Conservation (phyloP, 2,113 vertebrate genomes). For the Octodon degus region DNA sequence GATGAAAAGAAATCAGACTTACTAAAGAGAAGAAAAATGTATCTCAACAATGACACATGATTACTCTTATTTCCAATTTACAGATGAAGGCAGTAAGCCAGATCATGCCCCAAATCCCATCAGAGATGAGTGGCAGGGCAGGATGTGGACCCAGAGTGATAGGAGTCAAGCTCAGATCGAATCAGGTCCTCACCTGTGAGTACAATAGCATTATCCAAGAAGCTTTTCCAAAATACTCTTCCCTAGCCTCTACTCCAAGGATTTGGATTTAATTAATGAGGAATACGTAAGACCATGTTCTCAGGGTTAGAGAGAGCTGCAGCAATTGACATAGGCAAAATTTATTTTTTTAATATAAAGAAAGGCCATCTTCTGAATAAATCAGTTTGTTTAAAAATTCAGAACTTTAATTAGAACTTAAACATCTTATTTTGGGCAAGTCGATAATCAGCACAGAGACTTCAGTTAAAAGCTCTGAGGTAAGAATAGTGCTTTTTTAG, state of each 20-base stretch:
- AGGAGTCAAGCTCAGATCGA: background rate
- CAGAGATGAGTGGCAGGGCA: background rate
- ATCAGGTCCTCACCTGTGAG: background rate
- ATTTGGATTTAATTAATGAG: constrained; percentile 7
- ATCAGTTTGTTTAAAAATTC: background rate
- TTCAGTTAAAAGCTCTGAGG: background rate
- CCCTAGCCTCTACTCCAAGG: background rate
- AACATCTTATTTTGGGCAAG: background rate
- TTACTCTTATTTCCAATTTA: background rate
- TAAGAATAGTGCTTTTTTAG: background rate
- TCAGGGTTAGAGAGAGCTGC: background rate
- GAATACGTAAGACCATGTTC: background rate
- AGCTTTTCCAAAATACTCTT: constrained; percentile 2
- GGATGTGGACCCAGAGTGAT: no score
- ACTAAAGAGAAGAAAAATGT: background rate
- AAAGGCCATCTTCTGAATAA: constrained; percentile 36
- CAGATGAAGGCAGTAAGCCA: background rate
- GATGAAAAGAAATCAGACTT: background rate
- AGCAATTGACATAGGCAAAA: background rate
- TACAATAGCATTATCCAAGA: background rate
- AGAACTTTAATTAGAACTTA: background rate
- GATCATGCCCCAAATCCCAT: background rate
- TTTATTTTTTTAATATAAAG: background rate
- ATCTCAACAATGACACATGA: background rate
- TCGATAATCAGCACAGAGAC: background rate